Percentiles rank a stretch among this genome's conserved stretches.
phyloP scores from a whole-genome alignment of 1,140 invertebrate genomes.

The Xylocopa sonorina region DNA sequence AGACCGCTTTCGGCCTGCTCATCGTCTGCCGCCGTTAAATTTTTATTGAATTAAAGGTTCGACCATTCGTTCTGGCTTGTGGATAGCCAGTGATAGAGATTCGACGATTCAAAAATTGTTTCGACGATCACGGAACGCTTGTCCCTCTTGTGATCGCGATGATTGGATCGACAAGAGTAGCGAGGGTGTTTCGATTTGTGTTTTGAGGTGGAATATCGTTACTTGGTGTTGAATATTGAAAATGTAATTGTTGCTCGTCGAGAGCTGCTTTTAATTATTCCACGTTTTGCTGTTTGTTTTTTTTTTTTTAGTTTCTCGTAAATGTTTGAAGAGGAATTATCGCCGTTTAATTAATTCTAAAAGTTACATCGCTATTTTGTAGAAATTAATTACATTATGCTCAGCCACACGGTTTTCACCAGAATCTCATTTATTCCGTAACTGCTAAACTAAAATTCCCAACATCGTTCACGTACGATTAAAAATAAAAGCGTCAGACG shows the following conservation, averaged over 20 bases:
- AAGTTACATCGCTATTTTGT: not conserved
- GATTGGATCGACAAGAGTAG: not conserved
- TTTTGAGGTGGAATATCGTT: slow-evolving; percentile 4
- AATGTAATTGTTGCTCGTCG: not conserved
- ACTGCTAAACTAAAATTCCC: too few species aligned
- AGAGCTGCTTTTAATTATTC: not conserved
- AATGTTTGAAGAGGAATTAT: not conserved
- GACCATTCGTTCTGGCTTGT: not conserved
- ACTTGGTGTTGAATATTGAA: too few species aligned
- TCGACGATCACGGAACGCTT: slow-evolving; percentile 5
- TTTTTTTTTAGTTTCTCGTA: too few species aligned
- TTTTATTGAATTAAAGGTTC: slow-evolving; percentile 52
- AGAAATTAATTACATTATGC: not conserved
- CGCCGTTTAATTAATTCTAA: not conserved
- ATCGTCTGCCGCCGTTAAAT: slow-evolving; percentile 38
- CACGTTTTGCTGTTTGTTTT: not conserved
- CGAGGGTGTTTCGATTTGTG: slow-evolving; percentile 13
- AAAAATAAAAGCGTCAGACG: too few species aligned
- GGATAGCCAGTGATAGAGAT: slow-evolving; percentile 11
- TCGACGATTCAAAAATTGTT: slow-evolving; percentile 44
- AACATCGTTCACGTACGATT: too few species aligned
- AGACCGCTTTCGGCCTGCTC: slow-evolving; percentile 4
- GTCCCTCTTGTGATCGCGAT: slow-evolving; percentile 4
- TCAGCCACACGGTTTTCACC: not conserved
- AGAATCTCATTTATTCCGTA: not conserved